Evolutionary conservation across 2,113 vertebrate species (phyloP), one percentile per base, ranked within the genome.

Genomic region (Amazona guildingii): DNA sequence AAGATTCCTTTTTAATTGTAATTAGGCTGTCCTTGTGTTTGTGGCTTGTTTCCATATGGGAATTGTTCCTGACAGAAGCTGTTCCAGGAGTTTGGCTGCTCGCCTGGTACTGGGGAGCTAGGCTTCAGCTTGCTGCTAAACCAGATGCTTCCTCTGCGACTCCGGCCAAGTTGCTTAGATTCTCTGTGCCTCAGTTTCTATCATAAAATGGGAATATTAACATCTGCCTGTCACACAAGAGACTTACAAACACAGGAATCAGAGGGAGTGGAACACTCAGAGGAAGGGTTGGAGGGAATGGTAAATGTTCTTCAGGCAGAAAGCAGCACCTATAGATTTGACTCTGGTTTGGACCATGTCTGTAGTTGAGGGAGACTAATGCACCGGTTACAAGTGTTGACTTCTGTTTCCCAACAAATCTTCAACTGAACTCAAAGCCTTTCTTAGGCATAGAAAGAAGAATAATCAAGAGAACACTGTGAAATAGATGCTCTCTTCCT

Each of bases 1-100:
- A 93, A 89, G 89, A 84, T 93, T 97, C 90, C 86, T 92, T 94
- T 97, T 90, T 92, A 94, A 92, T 92, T 96, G 95, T 94, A 91
- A 95, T 96, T 89, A 95, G 91, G 81, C 70, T 91, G 86, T 86
- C 92, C 92, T 97, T 94, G 91, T 95, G 86, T 55, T 87, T 0
- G 2, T 95, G 88, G 92, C 86, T 10, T 69, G 86, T 84, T 91
- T 95, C 95, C 91, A 87, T 92, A 31, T 25, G 92, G 86, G 96
- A 81, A 87, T 96, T 94, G 78, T 86, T 97, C 87, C 67, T 91
- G 91, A 92, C 81, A 96, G 94, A 96, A 94, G 91, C 94, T 83
- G 79, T 96, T 95, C 83, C 95, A 96, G 95, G 61, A 96, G 93
- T 95, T 95, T 96, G 95, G 94, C 94, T 37, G 83, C 61, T 84